Evolutionary conservation across 2,888 invertebrate genomes (phyloP), one percentile per base, ranked within the genome.

Genomic region (Rhagophthalmus giganteus): DNA sequence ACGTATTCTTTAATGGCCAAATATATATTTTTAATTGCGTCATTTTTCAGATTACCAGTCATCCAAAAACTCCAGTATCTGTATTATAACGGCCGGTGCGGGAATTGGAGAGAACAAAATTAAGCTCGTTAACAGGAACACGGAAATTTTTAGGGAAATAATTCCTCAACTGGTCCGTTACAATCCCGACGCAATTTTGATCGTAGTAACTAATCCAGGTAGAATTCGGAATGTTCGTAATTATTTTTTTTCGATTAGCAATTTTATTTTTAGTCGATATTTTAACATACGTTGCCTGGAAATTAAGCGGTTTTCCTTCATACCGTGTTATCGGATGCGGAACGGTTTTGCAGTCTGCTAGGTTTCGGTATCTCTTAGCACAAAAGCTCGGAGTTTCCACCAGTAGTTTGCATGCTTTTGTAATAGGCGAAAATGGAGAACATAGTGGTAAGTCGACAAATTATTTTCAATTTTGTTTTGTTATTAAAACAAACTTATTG

Each of bases 351-450:
- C 84, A 85, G 64, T 79, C 82, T 1, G 77, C 82, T 13, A 74
- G 84, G 59, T 82, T 86, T 68, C 77, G 81, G 7, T 80, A 76
- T 61, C 65, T 81, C 41, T 74, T 86, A 51, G 78, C 80, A 1
- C 76, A 83, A 60, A 74, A 78, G 56, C 67, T 85, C 24, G 76
- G 78, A 50, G 75, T 84, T 25, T 77, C 82, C 2, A 75, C 83
- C 1, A 71, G 73, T 25, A 79, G 79, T 47, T 76, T 80, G 39
- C 79, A 83, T 54, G 84, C 79, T 2, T 81, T 78, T 72, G 79
- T 85, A 40, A 78, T 86, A 54, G 85, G 85, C n/a, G 85, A 86
- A 64, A 84, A 85, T 62, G 85, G 85, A 6, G 81, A 83, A 54
- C 78, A 78, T 28, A 81, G 81, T 68, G 83, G 83, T 81, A 64